Conservation (phyloP, 2,113 vertebrate species). For the Dipodomys ordii region DNA sequence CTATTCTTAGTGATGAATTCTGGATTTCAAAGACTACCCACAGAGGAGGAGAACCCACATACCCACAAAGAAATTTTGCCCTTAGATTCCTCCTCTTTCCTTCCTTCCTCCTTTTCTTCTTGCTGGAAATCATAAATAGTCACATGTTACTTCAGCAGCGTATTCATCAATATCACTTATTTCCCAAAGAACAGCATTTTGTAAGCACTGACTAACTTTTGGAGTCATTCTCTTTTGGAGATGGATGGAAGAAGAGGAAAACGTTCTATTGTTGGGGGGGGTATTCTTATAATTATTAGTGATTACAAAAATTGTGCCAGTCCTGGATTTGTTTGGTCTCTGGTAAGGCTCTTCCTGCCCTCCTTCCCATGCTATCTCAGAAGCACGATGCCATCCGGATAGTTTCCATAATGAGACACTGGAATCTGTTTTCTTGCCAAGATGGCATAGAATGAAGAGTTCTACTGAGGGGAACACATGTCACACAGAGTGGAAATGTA, state of each 20-base stretch:
- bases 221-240: background rate
- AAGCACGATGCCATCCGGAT: background rate
- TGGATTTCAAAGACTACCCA: constrained; percentile 30
- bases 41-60: background rate
- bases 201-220: background rate
- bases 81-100: background rate
- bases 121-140: background rate
- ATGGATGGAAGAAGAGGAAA: background rate
- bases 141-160: background rate
- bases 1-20: constrained; percentile 47
- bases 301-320: no score
- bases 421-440: constrained; percentile 28
- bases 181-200: background rate
- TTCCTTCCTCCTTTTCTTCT: background rate
- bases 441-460: background rate
- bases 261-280: background rate
- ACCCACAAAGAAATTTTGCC: constrained; percentile 25
- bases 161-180: background rate
- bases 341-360: background rate
- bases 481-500: background rate
- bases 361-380: background rate
- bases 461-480: constrained; percentile 1
- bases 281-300: background rate
- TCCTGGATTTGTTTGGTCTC: background rate
- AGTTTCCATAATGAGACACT: constrained; percentile 13